Evolutionary conservation across 2,888 invertebrate genomes (phyloP).

Genomic region (Helleia helle): DNA sequence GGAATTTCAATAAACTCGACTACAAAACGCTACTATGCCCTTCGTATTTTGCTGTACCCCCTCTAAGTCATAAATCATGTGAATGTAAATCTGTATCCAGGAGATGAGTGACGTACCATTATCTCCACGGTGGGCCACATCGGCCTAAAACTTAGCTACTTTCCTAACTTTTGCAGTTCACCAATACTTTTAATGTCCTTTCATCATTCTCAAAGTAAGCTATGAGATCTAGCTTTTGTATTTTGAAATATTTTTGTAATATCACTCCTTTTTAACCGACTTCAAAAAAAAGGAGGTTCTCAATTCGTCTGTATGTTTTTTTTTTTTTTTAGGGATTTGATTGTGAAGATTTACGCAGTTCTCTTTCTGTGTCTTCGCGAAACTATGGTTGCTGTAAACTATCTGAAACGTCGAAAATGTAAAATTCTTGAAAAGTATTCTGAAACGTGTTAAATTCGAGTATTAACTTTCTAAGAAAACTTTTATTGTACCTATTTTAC

Average conservation of each 20-base stretch:
- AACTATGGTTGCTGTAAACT: too few species aligned
- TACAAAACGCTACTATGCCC: conserved; percentile 22
- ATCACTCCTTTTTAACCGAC: too few species aligned
- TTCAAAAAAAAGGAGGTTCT: too few species aligned
- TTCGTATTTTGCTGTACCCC: conserved; percentile 54
- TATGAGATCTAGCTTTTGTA: conserved; percentile 22
- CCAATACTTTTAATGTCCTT: conserved; percentile 32
- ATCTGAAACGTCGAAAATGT: too few species aligned
- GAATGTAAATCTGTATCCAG: conserved; percentile 72
- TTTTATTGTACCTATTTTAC: too few species aligned
- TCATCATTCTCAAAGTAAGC: conserved; percentile 25
- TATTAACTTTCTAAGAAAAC: too few species aligned
- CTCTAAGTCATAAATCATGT: conserved; percentile 69
- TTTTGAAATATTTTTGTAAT: conserved; percentile 10
- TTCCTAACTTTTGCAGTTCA: conserved; percentile 29
- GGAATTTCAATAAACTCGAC: background rate
- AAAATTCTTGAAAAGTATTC: too few species aligned
- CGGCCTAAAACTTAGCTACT: conserved; percentile 52
- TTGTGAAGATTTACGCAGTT: too few species aligned
- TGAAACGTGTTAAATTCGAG: too few species aligned
- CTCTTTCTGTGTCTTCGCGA: too few species aligned
- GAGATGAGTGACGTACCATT: conserved; percentile 71
- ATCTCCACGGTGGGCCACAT: conserved; percentile 35
- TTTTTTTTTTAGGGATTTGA: too few species aligned
- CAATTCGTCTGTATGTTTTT: too few species aligned